Conservation (phyloP, 2,113 vertebrate species). For the Pteronura brasiliensis region DNA sequence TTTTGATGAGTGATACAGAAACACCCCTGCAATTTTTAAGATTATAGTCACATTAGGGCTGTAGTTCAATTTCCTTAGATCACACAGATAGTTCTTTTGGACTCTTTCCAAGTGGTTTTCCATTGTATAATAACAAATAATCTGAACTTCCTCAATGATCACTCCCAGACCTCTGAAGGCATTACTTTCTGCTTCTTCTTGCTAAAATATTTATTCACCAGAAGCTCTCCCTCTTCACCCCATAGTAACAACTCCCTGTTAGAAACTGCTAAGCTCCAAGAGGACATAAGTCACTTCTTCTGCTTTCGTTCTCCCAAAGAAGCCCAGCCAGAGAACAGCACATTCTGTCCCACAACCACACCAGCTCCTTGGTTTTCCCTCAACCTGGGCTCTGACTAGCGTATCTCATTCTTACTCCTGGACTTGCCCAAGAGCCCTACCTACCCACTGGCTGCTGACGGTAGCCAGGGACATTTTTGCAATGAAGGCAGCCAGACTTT, state of each 20-base stretch:
- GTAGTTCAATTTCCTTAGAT: background rate
- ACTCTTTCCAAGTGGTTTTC: background rate
- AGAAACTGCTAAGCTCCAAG: background rate
- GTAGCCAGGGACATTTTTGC: background rate
- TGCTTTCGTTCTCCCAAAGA: background rate
- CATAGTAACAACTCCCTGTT: background rate
- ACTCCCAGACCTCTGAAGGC: background rate
- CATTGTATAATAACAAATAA: background rate
- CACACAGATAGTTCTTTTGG: background rate
- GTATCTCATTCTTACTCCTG: background rate
- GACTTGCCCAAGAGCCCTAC: background rate
- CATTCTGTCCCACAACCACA: background rate
- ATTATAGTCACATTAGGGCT: background rate
- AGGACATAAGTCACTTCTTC: background rate
- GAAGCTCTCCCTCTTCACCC: background rate
- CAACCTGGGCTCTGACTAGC: background rate
- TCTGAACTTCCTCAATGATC: background rate
- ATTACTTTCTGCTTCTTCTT: background rate
- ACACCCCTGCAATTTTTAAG: background rate
- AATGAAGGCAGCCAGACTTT: background rate
- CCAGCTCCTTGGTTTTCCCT: background rate
- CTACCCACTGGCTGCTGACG: background rate
- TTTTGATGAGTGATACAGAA: background rate
- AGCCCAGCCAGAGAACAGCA: background rate
- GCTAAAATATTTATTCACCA: background rate